Percentiles rank a stretch among this genome's conserved stretches.
These are phyloP conservation scores for Gavia stellata DNA, from an alignment of 2,113 vertebrate genomes.

Conservation along the genomic window DNA sequence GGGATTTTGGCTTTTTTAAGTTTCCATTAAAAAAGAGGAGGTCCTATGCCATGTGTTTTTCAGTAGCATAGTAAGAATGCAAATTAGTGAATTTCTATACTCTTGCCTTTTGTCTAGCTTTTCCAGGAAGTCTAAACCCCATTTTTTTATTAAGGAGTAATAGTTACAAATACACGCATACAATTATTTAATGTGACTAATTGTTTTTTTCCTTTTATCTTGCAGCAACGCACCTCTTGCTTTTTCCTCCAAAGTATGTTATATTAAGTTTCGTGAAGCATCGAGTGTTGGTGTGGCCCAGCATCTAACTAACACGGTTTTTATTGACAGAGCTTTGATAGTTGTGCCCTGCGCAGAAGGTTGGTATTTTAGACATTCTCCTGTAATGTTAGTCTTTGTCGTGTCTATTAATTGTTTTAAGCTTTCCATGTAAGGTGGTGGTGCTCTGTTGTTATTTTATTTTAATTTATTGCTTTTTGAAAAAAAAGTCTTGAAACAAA, in stretches of 20 bases:
- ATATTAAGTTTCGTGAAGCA: conserved; percentile 93
- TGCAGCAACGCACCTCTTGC: conserved; percentile 89
- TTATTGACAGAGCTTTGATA: conserved; percentile 99
- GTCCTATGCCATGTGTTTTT: not conserved
- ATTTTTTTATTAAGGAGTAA: not conserved
- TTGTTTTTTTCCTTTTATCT: conserved; percentile 57
- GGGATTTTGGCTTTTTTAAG: not conserved
- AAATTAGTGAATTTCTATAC: not conserved
- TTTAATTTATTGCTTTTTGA: not conserved
- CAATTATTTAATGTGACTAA: not conserved
- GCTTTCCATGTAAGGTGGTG: conserved; percentile 33
- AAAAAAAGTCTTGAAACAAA: not conserved
- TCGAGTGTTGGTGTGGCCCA: conserved; percentile 98
- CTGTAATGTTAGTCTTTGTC: conserved; percentile 42
- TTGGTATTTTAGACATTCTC: conserved; percentile 76
- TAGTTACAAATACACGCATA: not conserved
- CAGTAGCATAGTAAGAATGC: not conserved
- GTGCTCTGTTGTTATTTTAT: not conserved
- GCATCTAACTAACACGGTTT: conserved; percentile 98
- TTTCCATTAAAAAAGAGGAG: not conserved
- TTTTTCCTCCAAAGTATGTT: conserved; percentile 98
- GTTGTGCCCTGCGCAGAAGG: conserved; percentile 98
- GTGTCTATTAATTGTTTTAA: conserved; percentile 41
- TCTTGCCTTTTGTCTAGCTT: not conserved
- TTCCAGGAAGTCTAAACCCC: not conserved